Conservation (phyloP, 2,888 invertebrate genomes). For the Lepidochrysops patricia region DNA sequence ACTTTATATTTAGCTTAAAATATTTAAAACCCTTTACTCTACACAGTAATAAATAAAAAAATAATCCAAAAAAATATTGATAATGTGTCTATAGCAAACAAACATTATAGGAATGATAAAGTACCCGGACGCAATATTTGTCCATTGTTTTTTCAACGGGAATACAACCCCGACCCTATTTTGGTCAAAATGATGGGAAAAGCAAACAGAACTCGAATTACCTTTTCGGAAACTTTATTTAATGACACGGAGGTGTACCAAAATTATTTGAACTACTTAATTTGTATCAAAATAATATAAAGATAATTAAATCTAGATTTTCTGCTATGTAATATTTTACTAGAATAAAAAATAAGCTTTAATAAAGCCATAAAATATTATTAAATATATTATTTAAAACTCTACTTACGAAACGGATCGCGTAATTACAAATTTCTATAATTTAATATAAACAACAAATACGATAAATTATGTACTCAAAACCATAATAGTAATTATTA, state of each 20-base stretch:
- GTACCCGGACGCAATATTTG: neutral
- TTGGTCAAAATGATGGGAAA: constrained; percentile 67
- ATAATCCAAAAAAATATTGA: neutral
- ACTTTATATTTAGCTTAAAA: too few relatives aligned
- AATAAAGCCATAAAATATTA: neutral
- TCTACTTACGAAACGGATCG: neutral
- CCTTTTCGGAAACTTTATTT: constrained; percentile 43
- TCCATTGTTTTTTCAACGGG: neutral
- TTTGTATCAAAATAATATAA: too few relatives aligned
- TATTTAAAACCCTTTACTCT: too few relatives aligned
- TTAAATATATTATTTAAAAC: neutral
- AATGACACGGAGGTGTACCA: constrained; percentile 34
- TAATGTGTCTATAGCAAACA: neutral
- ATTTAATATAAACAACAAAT: neutral
- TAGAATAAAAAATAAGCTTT: too few relatives aligned
- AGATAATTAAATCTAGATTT: too few relatives aligned
- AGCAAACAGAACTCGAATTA: constrained; percentile 63
- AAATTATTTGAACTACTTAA: constrained; percentile 25
- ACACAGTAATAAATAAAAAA: neutral
- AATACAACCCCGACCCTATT: constrained; percentile 37
- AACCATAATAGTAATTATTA: neutral
- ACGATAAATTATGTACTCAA: neutral
- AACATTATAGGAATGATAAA: neutral
- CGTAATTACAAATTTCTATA: neutral
- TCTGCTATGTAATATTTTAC: too few relatives aligned